Base-by-base conservation (phyloP, 2,797 vertebrate species). In the Microctenopoma lineatum region DNA sequence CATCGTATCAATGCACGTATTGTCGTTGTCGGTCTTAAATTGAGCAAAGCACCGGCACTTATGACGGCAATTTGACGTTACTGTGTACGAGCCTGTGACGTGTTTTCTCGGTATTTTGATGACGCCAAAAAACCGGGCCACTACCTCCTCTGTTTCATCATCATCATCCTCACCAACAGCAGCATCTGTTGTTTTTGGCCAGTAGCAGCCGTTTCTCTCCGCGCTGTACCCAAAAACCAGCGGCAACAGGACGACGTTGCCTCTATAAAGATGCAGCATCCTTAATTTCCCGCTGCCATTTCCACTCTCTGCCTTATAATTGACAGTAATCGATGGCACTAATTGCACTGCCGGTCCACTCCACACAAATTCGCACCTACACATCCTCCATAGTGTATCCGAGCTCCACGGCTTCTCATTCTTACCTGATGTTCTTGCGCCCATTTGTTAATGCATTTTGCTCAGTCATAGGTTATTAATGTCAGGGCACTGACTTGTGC, bases 321-420 rank as follows among this genome's bases (percentile, higher is more conserved):
- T 89, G 82, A 74, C 79, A 70, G 77, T 74, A 89, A 86, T 89
- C 76, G 66, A 87, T 91, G 76, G 61, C 73, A 71, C 72, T 84
- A 84, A 79, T 87, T 83, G 76, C 67, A 77, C 77, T 60, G 66
- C 59, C 76, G 65, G 56, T 77, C 65, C 70, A 70, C 71, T 44
- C 29, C 27, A 8, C 47, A 52, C 59, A 69, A 29, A 66, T 14
- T 45, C 70, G 75, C 81, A 84, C 75, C 36, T 75, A 74, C 66
- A 79, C 77, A 58, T 62, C 25, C 65, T 66, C 46, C 65, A 59
- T 3, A 59, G 68, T 46, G 56, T 29, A 63, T 63, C 53, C 25
- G 14, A 46, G 57, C 75, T 58, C 8, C 1, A 3, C 70, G 29
- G 60, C 61, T 38, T 21, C 66, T 18, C 45, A 63, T 44, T 59